Base-by-base conservation (phyloP, 2,113 vertebrate genomes). In the Etia nguti region DNA sequence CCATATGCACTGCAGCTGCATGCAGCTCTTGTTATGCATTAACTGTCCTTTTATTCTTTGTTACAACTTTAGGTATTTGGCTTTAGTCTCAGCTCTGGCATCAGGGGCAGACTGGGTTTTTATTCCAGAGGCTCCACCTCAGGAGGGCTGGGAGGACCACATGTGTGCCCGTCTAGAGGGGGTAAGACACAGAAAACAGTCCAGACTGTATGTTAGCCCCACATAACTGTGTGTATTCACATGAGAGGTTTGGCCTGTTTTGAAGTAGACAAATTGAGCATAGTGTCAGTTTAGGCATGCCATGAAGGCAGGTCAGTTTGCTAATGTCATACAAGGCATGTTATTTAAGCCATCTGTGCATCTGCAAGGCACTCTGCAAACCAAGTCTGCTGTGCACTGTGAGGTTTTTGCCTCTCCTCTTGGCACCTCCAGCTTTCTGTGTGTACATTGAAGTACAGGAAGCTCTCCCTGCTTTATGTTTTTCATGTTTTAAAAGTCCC, bases 41-140 rank as follows among this genome's bases (percentile, higher is more conserved):
- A 60, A 68, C 15, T 55, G 26, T 46, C 8, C 11, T 59, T 12
- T 48, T 31, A 22, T 41, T 84, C 2, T 24, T 9, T 89, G 16
- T 41, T 77, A 2, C 29, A 62, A 2, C 24, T 84, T 8, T 6
- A 95, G 95, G 77, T 95, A 96, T 89, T 87, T 95, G 80, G 94
- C 94, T 0, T 93, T 99, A 94, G 98, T 99, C 90, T 98, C 98
- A 0, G 98, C 98, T 0, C 85, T 99, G 96, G 98, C 98, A 3
- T 99, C 98, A 0, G 98, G 98, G 0, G 98, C 98, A 0, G 98
- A 99, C 93, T 99, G 98, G 98, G 97, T 99, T 54, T 98, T 99
- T 88, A 99, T 99, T 81, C 98, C 98, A 0, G 98, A 99, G 86
- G 95, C 97, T 9, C 98, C 98, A 11, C 98, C 98, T 0, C 95